A percentile compares a stretch with the other conserved stretches of the same genome.
phyloP scores from a whole-genome alignment of 2,113 vertebrate genomes.

The Cyprinodon variegatus region DNA sequence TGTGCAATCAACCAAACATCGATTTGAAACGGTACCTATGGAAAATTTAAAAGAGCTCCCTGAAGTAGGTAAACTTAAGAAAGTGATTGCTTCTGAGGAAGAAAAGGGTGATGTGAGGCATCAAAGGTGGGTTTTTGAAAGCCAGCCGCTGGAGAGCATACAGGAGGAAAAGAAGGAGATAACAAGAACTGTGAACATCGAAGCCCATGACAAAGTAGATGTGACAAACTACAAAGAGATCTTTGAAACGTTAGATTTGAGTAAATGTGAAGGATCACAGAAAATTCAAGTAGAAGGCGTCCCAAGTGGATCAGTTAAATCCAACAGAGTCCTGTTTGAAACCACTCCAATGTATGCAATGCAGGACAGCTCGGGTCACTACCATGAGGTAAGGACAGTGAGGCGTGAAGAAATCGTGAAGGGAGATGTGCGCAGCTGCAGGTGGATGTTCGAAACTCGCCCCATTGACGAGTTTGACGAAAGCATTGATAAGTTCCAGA shows the following conservation, averaged over 20 bases:
- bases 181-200: constrained; percentile 83
- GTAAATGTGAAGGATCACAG: constrained; percentile 83
- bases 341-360: constrained; percentile 89
- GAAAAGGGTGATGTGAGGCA: constrained; percentile 91
- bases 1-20: constrained; percentile 83
- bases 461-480: constrained; percentile 93
- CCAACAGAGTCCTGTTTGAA: constrained; percentile 89
- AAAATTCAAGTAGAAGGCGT: constrained; percentile 88
- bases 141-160: constrained; percentile 87
- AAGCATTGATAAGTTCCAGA: constrained; percentile 87
- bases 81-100: constrained; percentile 83
- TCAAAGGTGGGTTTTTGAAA: constrained; percentile 92
- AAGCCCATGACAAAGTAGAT: constrained; percentile 86
- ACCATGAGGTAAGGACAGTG: constrained; percentile 90
- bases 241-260: constrained; percentile 89
- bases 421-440: constrained; percentile 88
- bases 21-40: constrained; percentile 90
- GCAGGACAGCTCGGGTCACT: constrained; percentile 89
- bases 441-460: constrained; percentile 94
- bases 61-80: constrained; percentile 86
- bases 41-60: constrained; percentile 86
- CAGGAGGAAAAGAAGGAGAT: constrained; percentile 86
- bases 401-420: constrained; percentile 90
- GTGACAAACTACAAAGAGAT: constrained; percentile 85
- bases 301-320: constrained; percentile 84